Base-by-base conservation (phyloP, 2,113 vertebrate species). In the Apaloderma vittatum region DNA sequence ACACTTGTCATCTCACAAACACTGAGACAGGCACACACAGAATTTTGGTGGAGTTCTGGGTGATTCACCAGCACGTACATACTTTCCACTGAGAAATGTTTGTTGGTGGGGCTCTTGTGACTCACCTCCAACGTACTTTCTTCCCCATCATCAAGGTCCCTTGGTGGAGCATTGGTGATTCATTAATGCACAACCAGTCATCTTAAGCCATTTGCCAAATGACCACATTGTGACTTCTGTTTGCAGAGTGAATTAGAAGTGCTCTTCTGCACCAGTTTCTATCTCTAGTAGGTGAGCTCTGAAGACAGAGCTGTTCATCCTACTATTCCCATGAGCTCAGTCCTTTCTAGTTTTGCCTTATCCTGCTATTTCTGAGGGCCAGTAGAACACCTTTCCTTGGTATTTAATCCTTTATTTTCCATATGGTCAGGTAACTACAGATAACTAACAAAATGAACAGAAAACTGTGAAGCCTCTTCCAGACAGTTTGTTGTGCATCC, bases 21-120 rank as follows among this genome's bases (percentile, higher is more conserved):
- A 92, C 51, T 48, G 62, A 77, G 68, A 87, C 90, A 88, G 54
- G 83, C 86, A 76, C 15, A 88, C 59, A 54, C 30, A 86, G 78
- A 93, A 66, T 63, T 87, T 70, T 94, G 93, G 91, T 92, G 90
- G 96, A 92, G 91, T 32, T 63, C 37, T 24, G 83, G 36, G 77
- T 97, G 96, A 97, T 88, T 96, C 96, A 97, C 36, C 67, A 81
- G 84, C 36, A 46, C 77, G 26, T 78, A 89, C 89, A 92, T 78
- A 88, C 45, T 96, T 96, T 97, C 96, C 95, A 82, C 61, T 92
- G 80, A 90, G 76, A 94, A 93, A 4, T 9, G 29, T 84, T 77
- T 95, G 89, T 32, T 94, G 94, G 94, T 92, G 87, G 90, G 83
- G 91, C 86, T 45, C 61, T 9, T 80, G 80, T 97, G 96, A 97